Percentiles rank a stretch among this genome's conserved stretches.
These are phyloP conservation scores for Ips nitidus DNA, from an alignment of 1,140 invertebrate species.

Conservation along the genomic window DNA sequence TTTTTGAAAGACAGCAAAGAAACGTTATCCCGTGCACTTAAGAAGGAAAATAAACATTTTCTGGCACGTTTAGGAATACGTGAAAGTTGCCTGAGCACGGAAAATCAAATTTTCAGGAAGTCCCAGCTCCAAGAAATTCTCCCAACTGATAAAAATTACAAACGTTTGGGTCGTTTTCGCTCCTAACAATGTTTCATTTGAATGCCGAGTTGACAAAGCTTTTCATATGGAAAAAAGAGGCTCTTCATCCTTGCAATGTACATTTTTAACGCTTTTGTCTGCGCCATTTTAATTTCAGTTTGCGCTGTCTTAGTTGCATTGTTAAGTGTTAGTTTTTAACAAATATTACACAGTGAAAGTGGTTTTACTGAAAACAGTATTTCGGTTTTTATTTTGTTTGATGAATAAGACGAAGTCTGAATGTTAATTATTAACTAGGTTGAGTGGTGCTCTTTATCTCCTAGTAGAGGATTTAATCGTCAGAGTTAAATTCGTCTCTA, in stretches of 20 bases:
- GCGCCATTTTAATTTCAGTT: conserved; percentile 18
- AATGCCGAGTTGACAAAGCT: conserved; percentile 29
- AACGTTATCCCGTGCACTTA: background rate
- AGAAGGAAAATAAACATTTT: background rate
- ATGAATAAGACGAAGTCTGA: too few relatives aligned
- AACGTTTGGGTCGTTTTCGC: conserved; percentile 17
- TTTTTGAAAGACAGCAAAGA: too few relatives aligned
- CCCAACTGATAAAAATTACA: conserved; percentile 28
- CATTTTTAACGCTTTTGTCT: conserved; percentile 25
- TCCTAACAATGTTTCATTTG: conserved; percentile 27
- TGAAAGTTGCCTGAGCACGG: conserved; percentile 5
- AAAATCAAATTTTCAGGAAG: conserved; percentile 24
- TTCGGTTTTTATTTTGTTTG: background rate
- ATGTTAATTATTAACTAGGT: too few relatives aligned
- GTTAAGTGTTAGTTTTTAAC: conserved; percentile 13
- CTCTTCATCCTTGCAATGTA: conserved; percentile 20
- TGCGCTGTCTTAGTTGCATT: conserved; percentile 12
- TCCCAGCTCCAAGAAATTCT: conserved; percentile 10
- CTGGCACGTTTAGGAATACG: conserved; percentile 8
- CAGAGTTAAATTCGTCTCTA: too few relatives aligned
- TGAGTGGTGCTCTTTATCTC: too few relatives aligned
- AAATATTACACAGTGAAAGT: conserved; percentile 2
- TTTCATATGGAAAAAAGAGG: conserved; percentile 24
- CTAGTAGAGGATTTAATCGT: too few relatives aligned
- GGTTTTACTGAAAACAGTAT: background rate